These are phyloP conservation scores for Pongo pygmaeus DNA, from an alignment of 2,113 vertebrate species.

Conservation along the genomic window DNA sequence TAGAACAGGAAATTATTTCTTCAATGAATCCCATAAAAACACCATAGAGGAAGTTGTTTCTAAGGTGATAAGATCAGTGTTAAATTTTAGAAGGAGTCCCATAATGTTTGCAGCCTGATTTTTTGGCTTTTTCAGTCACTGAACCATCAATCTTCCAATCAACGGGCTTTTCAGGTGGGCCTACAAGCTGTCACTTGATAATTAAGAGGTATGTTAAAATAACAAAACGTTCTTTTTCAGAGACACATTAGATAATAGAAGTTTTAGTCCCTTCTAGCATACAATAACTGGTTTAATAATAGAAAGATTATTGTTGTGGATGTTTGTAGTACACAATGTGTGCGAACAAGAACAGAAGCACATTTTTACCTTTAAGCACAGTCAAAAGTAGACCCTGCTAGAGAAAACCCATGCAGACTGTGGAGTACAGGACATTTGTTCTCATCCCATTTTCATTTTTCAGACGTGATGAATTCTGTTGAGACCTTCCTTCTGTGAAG, in stretches of 20 bases:
- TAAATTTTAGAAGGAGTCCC: constrained; percentile 24
- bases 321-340: not conserved
- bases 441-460: not conserved
- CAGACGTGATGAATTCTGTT: not conserved
- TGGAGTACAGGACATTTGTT: not conserved
- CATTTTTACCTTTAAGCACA: not conserved
- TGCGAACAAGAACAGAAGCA: not conserved
- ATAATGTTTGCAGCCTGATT: not conserved
- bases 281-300: not conserved
- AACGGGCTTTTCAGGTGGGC: constrained; percentile 49
- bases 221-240: constrained; percentile 62
- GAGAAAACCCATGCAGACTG: not conserved
- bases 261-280: not conserved
- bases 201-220: constrained; percentile 58
- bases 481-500: not conserved
- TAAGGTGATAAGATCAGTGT: not conserved
- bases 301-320: not conserved
- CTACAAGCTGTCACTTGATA: constrained; percentile 56
- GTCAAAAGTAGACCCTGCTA: not conserved
- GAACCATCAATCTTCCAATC: constrained; percentile 58
- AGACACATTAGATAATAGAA: constrained; percentile 33
- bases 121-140: constrained; percentile 12
- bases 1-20: constrained; percentile 39
- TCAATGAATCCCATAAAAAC: constrained; percentile 36
- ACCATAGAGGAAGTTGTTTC: constrained; percentile 24